Evolutionary conservation across 2,113 vertebrate genomes (phyloP).

Genomic region (Merops nubicus): DNA sequence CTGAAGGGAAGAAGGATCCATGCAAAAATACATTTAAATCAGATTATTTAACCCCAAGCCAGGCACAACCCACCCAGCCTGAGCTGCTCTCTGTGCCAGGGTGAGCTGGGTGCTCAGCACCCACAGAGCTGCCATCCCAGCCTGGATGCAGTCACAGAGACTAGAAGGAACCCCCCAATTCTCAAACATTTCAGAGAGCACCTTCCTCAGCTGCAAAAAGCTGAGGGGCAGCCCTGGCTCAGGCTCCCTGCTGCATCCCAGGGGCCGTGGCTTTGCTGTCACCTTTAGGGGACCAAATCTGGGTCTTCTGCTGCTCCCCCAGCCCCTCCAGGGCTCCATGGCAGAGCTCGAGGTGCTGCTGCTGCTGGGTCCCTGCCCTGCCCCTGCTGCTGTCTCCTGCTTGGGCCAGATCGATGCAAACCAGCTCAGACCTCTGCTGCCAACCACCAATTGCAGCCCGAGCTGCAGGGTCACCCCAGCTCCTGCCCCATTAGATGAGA

Average conservation of each 20-base stretch:
- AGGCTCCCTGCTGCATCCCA: fast-evolving
- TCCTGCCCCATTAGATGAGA: constrained; percentile 68
- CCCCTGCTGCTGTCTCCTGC: constrained; percentile 45
- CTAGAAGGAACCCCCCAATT: background rate
- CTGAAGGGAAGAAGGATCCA: background rate
- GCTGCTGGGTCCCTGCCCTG: constrained; percentile 2
- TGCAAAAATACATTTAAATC: background rate
- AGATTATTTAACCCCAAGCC: background rate
- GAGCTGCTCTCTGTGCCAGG: background rate
- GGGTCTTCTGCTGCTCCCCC: background rate
- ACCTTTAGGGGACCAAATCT: background rate
- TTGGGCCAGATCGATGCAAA: constrained; percentile 80
- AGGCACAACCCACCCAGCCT: too few relatives aligned
- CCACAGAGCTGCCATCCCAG: background rate
- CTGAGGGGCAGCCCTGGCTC: background rate
- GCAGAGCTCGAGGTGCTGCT: constrained; percentile 19
- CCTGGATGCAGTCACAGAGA: background rate
- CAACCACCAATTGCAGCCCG: constrained; percentile 76
- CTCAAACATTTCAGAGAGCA: too few relatives aligned
- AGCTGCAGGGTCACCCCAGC: constrained; percentile 69
- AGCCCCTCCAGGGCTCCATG: too few relatives aligned
- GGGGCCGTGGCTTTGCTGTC: background rate
- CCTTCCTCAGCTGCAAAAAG: background rate
- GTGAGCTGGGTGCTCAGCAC: fast-evolving
- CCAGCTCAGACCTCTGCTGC: constrained; percentile 74